Evolutionary conservation across 2,797 vertebrate genomes (phyloP).

Genomic region (Haliaeetus vocifer): DNA sequence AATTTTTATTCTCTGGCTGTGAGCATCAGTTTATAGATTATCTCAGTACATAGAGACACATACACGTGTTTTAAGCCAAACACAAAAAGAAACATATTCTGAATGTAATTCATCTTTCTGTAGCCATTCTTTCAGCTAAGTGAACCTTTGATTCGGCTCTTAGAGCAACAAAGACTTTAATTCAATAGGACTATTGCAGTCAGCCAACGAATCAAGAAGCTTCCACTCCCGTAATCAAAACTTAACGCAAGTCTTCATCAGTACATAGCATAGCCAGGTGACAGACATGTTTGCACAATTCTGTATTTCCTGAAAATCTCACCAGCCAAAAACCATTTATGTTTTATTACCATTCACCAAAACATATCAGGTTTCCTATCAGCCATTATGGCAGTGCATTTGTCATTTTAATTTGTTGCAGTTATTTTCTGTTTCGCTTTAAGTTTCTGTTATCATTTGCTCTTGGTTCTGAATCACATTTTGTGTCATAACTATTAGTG

Average conservation of each 20-base stretch:
- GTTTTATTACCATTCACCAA: slow-evolving; percentile 46
- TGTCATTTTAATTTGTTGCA: slow-evolving; percentile 72
- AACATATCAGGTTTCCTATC: slow-evolving; percentile 79
- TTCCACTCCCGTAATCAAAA: not conserved
- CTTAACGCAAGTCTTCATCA: not conserved
- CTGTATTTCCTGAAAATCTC: slow-evolving; percentile 51
- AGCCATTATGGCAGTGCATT: slow-evolving; percentile 74
- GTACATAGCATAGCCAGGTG: not conserved
- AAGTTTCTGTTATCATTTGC: slow-evolving; percentile 52
- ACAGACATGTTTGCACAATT: slow-evolving; percentile 60
- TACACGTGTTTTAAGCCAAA: not conserved
- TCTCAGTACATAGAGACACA: not conserved
- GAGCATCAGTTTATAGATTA: not conserved
- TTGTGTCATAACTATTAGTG: slow-evolving; percentile 44
- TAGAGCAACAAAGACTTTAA: not conserved
- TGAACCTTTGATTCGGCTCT: not conserved
- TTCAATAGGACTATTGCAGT: not conserved
- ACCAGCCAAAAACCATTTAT: slow-evolving; percentile 15
- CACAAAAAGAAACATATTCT: not conserved
- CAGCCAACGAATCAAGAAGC: not conserved
- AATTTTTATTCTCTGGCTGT: not conserved
- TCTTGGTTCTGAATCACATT: slow-evolving; percentile 59
- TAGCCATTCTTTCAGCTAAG: not conserved
- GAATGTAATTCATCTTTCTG: not conserved
- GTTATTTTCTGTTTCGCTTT: slow-evolving; percentile 69